Percentiles rank a stretch among this genome's conserved stretches.
Conservation (phyloP, 2,797 vertebrate genomes). For the Neosilurus mollespiculum region DNA sequence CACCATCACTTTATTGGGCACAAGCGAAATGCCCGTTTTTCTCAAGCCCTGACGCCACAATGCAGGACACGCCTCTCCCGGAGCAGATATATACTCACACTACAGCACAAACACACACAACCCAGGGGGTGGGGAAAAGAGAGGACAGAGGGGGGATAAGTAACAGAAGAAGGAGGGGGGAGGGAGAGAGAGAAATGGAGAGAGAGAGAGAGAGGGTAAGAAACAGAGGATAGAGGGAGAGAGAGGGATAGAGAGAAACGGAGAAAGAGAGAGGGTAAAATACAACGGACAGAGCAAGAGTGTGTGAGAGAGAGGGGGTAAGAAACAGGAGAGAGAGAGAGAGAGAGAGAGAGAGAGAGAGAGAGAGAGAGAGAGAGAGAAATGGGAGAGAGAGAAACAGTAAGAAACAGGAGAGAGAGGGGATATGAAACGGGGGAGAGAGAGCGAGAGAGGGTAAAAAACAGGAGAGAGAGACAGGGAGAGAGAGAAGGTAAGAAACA, state of each 20-base stretch:
- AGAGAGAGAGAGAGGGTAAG: too few relatives aligned
- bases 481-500: too few relatives aligned
- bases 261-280: slow-evolving; percentile 13
- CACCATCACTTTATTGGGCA: slow-evolving; percentile 95
- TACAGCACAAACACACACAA: slow-evolving; percentile 86
- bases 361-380: slow-evolving; percentile 12
- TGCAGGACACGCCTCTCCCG: slow-evolving; percentile 92
- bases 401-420: too few relatives aligned
- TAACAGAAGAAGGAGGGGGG: slow-evolving; percentile 16
- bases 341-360: slow-evolving; percentile 54
- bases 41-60: slow-evolving; percentile 99
- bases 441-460: too few relatives aligned
- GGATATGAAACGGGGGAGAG: too few relatives aligned
- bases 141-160: slow-evolving; percentile 51
- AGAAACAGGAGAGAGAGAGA: too few relatives aligned
- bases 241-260: slow-evolving; percentile 42
- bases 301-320: too few relatives aligned
- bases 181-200: slow-evolving; percentile 23
- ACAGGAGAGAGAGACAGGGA: too few relatives aligned
- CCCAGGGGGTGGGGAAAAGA: slow-evolving; percentile 58
- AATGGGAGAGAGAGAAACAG: not conserved
- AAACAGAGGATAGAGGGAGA: slow-evolving; percentile 21
- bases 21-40: slow-evolving; percentile 99
- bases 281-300: too few relatives aligned
- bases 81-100: slow-evolving; percentile 92